A percentile compares a stretch with the other conserved stretches of the same genome.
phyloP scores from a whole-genome alignment of 2,888 invertebrate genomes.

The Eupeodes luniger region DNA sequence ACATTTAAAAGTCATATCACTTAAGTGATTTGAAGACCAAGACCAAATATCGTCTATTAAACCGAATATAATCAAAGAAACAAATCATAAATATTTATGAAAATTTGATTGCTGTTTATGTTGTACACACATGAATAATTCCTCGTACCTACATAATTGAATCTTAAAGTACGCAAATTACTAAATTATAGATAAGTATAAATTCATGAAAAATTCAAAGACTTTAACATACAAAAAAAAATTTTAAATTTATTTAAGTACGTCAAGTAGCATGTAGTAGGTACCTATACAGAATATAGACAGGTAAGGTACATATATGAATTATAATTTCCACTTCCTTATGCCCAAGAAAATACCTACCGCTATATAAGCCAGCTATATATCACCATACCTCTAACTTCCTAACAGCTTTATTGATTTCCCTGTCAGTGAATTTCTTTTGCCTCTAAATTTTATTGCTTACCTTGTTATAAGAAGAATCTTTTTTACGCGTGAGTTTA shows the following conservation, averaged over 20 bases:
- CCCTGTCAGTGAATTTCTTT: conserved; percentile 23
- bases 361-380: too few relatives aligned
- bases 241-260: too few relatives aligned
- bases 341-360: neutral
- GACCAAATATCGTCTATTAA: neutral
- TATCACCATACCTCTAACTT: neutral
- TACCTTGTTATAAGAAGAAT: conserved; percentile 39
- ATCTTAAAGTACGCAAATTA: neutral
- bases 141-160: neutral
- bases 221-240: neutral
- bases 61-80: neutral
- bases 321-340: conserved; percentile 15
- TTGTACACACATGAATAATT: neutral
- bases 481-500: conserved; percentile 44
- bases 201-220: neutral
- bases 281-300: too few relatives aligned
- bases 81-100: neutral
- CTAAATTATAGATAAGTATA: neutral
- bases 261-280: neutral
- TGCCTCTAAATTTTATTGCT: conserved; percentile 30
- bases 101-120: neutral
- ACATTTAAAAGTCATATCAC: neutral
- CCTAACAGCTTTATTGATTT: conserved; percentile 30
- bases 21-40: neutral
- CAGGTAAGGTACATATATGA: neutral